Evolutionary conservation across 2,113 vertebrate genomes (phyloP).

Genomic region (Tamias sibiricus): DNA sequence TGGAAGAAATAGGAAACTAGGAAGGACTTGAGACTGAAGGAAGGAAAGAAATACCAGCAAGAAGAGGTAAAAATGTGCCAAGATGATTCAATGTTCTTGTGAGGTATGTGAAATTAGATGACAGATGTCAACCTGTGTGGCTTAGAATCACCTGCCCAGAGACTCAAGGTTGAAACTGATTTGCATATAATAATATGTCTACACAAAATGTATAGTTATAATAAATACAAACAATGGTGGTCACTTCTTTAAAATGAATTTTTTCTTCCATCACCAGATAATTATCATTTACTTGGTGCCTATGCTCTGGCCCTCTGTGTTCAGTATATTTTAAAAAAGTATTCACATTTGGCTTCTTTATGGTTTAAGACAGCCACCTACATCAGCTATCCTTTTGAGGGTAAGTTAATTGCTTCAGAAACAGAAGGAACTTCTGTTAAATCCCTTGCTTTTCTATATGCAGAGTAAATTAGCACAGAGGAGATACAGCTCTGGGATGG

Average conservation of each 20-base stretch:
- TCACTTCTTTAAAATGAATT: not conserved
- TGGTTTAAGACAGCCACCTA: slow-evolving; percentile 19
- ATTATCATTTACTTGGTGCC: slow-evolving; percentile 23
- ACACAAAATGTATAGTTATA: slow-evolving; percentile 44
- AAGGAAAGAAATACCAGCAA: not conserved
- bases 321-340: slow-evolving; percentile 17
- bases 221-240: slow-evolving; percentile 43
- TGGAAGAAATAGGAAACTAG: not conserved
- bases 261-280: slow-evolving; percentile 34
- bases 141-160: slow-evolving; percentile 14
- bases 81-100: not conserved
- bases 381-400: not conserved
- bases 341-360: slow-evolving; percentile 37
- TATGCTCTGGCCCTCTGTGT: not conserved
- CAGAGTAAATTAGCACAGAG: not conserved
- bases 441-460: not conserved
- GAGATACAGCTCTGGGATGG: not conserved
- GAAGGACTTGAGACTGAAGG: not conserved
- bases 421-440: slow-evolving; percentile 1
- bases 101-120: not conserved
- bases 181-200: slow-evolving; percentile 43
- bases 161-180: not conserved
- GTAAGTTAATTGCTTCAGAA: not conserved
- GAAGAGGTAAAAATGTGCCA: not conserved
- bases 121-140: not conserved